Evolutionary conservation across 2,797 vertebrate species (phyloP).

Genomic region (Cottoperca gobio): DNA sequence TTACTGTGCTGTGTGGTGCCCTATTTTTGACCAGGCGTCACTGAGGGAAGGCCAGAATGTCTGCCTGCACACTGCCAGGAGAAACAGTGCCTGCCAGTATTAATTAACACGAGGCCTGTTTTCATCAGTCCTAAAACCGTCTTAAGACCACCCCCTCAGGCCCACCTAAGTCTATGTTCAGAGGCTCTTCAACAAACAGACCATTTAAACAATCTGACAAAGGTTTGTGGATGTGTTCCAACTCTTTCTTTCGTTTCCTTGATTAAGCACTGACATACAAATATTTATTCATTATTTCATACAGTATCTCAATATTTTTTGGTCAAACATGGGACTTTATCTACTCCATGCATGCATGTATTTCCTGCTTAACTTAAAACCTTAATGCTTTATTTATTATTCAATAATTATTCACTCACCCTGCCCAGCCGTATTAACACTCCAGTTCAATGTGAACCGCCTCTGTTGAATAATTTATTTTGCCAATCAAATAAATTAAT

Average conservation of each 20-base stretch:
- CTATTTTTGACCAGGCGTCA: slow-evolving; percentile 87
- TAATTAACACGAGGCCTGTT: slow-evolving; percentile 83
- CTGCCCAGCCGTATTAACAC: slow-evolving; percentile 1
- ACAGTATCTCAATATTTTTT: background rate
- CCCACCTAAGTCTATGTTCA: slow-evolving; percentile 52
- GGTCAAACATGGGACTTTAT: background rate
- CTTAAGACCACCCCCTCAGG: slow-evolving; percentile 70
- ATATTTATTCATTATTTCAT: background rate
- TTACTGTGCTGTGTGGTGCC: slow-evolving; percentile 81
- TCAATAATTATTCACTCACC: slow-evolving; percentile 10
- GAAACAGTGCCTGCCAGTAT: slow-evolving; percentile 83
- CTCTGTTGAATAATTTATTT: slow-evolving; percentile 51
- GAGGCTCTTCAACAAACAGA: slow-evolving; percentile 42
- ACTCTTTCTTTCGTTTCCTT: slow-evolving; percentile 23
- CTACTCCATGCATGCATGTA: background rate
- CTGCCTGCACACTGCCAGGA: slow-evolving; percentile 79
- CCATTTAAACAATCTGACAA: slow-evolving; percentile 10
- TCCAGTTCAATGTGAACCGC: slow-evolving; percentile 12
- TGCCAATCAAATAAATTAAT: slow-evolving; percentile 41
- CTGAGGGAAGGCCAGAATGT: slow-evolving; percentile 79
- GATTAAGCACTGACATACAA: background rate
- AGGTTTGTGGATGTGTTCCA: slow-evolving; percentile 7
- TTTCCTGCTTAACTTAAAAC: slow-evolving; percentile 2
- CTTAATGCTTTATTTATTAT: slow-evolving; percentile 19
- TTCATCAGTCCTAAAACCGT: slow-evolving; percentile 72